Evolutionary conservation across 2,888 invertebrate genomes (phyloP), one percentile per base, ranked within the genome.

Genomic region (Caenorhabditis drosophilae): DNA sequence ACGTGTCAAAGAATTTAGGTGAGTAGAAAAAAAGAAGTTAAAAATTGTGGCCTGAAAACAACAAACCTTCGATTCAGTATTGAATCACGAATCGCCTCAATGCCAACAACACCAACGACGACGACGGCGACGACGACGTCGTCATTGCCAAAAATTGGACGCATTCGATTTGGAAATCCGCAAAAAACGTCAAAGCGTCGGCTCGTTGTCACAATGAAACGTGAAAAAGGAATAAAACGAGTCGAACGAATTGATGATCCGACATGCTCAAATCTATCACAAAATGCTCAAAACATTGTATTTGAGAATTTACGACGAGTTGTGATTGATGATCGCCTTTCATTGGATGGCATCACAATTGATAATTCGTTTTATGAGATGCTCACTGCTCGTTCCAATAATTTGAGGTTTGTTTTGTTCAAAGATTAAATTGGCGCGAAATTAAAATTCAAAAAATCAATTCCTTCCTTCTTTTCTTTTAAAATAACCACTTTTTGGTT

Each of bases 321-420:
- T 23, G 48, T 52, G 4, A 20, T 64, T 16, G 26, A 54, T 4
- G 64, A 64, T 16, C 54, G 47, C 16, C 34, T 73, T 2, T 67
- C 64, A 18, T 68, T 71, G 16, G 68, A 68, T 25, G 68, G 68
- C 12, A 35, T 71, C 12, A 53, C 53, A 2, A 47, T 63, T 4
- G 66, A 71, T 23, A 48, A 31, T 16, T 46, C 41, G 11, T 71
- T 71, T 27, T 58, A 59, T 36, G 54, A 60, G 15, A 63, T 66
- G 59, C 20, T 68, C 11, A 66, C 55, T 4, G 44, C 49, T 31
- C 62, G 63, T 42, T 62, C 53, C 55, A 66, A 71, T 51, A 54
- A 54, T 42, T 46, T 71, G 45, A 57, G 52, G 66, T 70, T 23
- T 41, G 58, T 46, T 48, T 35, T 27, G 9, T 46, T 22, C 6